phyloP scores from a whole-genome alignment of 1,140 invertebrate species.

The Laodelphax striatellus region DNA sequence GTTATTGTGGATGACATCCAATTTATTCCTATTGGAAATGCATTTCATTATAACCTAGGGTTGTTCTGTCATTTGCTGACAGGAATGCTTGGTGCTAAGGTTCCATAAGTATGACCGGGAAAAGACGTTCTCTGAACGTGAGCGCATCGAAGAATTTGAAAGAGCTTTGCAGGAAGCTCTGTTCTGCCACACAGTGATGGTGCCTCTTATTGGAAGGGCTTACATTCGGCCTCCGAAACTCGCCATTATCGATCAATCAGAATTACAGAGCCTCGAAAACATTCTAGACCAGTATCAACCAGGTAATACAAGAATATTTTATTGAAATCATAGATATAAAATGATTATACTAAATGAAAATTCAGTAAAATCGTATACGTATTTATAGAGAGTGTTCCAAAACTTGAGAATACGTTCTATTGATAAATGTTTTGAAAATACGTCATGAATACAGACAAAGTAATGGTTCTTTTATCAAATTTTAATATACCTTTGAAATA shows the following conservation, averaged over 20 bases:
- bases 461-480: no score
- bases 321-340: not conserved
- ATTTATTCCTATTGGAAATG: no score
- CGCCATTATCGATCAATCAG: constrained; percentile 20
- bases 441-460: no score
- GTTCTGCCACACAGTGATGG: constrained; percentile 33
- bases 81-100: constrained; percentile 27
- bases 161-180: constrained; percentile 30
- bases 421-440: no score
- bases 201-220: constrained; percentile 29
- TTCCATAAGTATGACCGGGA: constrained; percentile 30
- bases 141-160: constrained; percentile 19
- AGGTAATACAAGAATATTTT: constrained; percentile 18
- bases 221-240: constrained; percentile 25
- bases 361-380: no score
- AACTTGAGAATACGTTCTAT: no score
- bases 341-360: no score
- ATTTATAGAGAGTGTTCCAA: no score
- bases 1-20: no score
- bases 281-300: no score
- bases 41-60: no score
- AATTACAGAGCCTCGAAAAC: constrained; percentile 15
- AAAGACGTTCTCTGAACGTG: constrained; percentile 19
- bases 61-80: not conserved
- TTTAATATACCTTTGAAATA: no score